Base-by-base conservation (phyloP, 2,797 vertebrate species). In the Gallinago stenura region DNA sequence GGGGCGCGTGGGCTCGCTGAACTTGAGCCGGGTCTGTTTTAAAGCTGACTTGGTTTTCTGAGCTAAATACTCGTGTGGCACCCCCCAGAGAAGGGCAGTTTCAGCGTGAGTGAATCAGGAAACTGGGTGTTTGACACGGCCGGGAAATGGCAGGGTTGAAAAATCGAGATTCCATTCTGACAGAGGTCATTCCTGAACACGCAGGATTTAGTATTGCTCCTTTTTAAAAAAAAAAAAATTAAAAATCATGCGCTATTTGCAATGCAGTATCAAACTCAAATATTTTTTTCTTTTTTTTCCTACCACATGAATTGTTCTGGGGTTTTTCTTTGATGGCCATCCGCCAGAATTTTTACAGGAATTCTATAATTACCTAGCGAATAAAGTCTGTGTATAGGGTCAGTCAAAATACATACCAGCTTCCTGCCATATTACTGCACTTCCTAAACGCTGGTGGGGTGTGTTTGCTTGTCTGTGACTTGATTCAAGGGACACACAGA, bases 381-480 rank as follows among this genome's bases (percentile, higher is more conserved):
- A 25, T 54, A 17, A 54, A n/a, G 7, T 50, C 26, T 35, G 37
- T 46, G 39, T 31, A 37, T 43, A 31, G 15, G 43, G 26, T 54
- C 56, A 28, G 20, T 33, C 46, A 64, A 37, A 83, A 53, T 48
- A 7, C 2, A 12, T 19, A 25, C 35, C 25, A 41, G 37, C 16
- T 79, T 72, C 21, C n/a, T 64, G 37, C 21, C 35, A 2, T 10
- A 9, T 30, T 26, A 19, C 43, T 5, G 69, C 33, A 37, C 2
- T 1, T 58, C 39, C 62, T 58, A 28, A 86, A 48, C 12, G 37
- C 12, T 56, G 56, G 56, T 60, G 62, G 10, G 62, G 10, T 3
- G 2, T 54, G 15, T 35, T 58, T 0, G 0, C 16, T 26, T 57
- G 31, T 30, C 19, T 48, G 41, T 4, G 2, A 5, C 56, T 35